Evolutionary conservation across 1,140 invertebrate species (phyloP), one percentile per base, ranked within the genome.

Genomic region (Lordiphosa stackelbergi): DNA sequence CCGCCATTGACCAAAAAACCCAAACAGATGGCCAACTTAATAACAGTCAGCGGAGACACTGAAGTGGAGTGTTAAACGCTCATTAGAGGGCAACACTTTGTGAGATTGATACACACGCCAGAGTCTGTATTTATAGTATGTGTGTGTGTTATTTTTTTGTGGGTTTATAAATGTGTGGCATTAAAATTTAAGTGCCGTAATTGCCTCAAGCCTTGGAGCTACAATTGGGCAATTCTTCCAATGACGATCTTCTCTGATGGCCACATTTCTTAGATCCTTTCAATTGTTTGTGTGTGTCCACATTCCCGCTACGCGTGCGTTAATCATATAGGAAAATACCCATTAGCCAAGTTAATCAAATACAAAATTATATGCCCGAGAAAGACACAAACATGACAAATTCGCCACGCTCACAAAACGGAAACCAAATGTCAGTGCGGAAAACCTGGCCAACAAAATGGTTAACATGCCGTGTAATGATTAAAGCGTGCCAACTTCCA

Each of bases 371-470:
- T 55, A 40, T 68, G 55, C 52, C 65, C 24, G 5, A 31, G 28
- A 68, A 24, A 24, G 28, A 65, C 9, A 37, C 2, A 46, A 36
- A 31, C 45, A 63, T 41, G 24, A 40, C 47, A 9, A n/a, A 6
- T 28, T 22, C 10, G 22, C 24, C 10, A 41, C 12, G 2, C 38
- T 41, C 9, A 41, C 16, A n/a, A 34, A 78, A 70, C 63, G 75
- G 71, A 78, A 78, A 81, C 47, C 31, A 74, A 74, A 74, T 81
- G 61, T 63, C 70, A 78, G 66, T 66, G 75, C 70, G 74, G 75
- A 78, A 78, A 73, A 74, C 60, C 70, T 70, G 66, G 66, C 42
- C 58, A 71, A 55, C 48, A 51, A 49, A 79, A 53, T 59, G 58
- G 28, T 68, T 35, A 77, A 54, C 56, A 45, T 47, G 73, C 42